Percentiles rank a stretch among this genome's conserved stretches.
Evolutionary conservation across 2,113 vertebrate species (phyloP).

Genomic region (Oenanthe melanoleuca): DNA sequence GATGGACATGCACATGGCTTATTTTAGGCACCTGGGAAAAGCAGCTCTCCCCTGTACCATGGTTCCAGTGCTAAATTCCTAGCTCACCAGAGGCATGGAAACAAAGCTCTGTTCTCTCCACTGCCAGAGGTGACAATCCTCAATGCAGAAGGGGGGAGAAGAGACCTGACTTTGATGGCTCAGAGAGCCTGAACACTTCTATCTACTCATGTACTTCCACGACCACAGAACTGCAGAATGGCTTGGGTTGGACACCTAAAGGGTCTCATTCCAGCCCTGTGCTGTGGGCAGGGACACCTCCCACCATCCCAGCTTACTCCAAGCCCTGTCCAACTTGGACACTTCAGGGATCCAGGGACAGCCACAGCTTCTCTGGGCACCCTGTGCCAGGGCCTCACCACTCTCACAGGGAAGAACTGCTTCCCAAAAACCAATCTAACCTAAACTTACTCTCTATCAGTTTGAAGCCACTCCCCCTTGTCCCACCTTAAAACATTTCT

Average conservation of each 20-base stretch:
- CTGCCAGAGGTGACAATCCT: not conserved
- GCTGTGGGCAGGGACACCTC: not conserved
- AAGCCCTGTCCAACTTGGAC: not conserved
- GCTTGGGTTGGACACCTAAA: not conserved
- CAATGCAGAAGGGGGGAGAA: not conserved
- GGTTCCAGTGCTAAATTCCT: not conserved
- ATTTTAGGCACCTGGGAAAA: not conserved
- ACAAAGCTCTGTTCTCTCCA: not conserved
- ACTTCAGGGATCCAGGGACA: not conserved
- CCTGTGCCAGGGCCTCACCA: not conserved
- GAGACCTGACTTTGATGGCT: not conserved
- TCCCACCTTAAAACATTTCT: not conserved
- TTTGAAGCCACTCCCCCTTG: not conserved
- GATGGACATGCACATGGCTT: not conserved
- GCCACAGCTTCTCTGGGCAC: not conserved
- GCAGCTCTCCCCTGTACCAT: not conserved
- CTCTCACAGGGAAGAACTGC: not conserved
- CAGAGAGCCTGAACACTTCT: not conserved
- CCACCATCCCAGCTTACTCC: not conserved
- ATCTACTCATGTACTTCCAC: not conserved
- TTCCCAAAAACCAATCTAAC: not conserved
- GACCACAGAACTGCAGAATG: not conserved
- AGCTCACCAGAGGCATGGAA: not conserved
- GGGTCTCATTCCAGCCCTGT: not conserved
- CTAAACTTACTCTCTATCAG: not conserved